Evolutionary conservation across 2,888 invertebrate genomes (phyloP).

Genomic region (Muschampia staudingeri): DNA sequence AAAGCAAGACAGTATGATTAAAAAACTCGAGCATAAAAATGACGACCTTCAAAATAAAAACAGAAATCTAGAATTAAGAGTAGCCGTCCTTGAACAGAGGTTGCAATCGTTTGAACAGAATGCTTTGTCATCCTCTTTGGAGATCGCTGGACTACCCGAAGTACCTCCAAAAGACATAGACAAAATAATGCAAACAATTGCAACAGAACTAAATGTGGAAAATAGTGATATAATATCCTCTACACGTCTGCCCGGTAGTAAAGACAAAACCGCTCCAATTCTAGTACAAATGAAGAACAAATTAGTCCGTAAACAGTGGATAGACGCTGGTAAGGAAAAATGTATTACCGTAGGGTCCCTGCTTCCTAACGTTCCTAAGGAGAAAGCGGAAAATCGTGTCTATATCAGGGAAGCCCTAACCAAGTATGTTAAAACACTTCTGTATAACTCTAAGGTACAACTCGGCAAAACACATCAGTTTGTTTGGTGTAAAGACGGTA

Average conservation of each 20-base stretch:
- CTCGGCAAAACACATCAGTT: slow-evolving; percentile 57
- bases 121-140: not conserved
- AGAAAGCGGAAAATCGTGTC: slow-evolving; percentile 52
- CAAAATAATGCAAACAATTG: not conserved
- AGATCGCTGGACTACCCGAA: not conserved
- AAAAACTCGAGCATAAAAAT: not conserved
- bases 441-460: slow-evolving; percentile 59
- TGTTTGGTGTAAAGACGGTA: slow-evolving; percentile 66
- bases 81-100: not conserved
- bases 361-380: slow-evolving; percentile 53
- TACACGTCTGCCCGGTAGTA: slow-evolving; percentile 53
- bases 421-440: slow-evolving; percentile 59
- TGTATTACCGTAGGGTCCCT: slow-evolving; percentile 59
- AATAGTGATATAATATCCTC: slow-evolving; percentile 46
- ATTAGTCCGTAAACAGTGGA: slow-evolving; percentile 57
- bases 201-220: slow-evolving; percentile 35
- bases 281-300: slow-evolving; percentile 64
- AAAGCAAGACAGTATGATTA: not conserved
- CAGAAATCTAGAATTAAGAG: not conserved
- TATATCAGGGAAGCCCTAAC: slow-evolving; percentile 64
- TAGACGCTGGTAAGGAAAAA: slow-evolving; percentile 60
- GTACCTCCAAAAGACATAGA: not conserved
- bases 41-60: not conserved
- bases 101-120: not conserved
- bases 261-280: slow-evolving; percentile 63